phyloP scores from a whole-genome alignment of 2,113 vertebrate species.

The Microtus ochrogaster region DNA sequence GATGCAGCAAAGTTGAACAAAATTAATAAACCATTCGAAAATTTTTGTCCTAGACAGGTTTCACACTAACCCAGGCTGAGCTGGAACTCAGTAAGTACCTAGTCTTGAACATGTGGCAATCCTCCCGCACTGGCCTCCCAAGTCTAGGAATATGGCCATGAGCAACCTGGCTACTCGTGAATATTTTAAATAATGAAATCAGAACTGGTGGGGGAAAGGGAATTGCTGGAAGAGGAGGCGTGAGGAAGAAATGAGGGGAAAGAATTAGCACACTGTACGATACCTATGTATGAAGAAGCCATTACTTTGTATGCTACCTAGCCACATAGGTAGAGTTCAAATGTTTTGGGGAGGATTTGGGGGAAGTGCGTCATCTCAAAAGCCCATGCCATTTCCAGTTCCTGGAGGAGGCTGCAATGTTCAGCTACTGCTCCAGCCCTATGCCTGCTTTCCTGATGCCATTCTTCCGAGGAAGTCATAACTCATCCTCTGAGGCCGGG shows the following conservation, averaged over 20 bases:
- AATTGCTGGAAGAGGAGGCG: neutral
- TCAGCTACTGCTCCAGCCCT: neutral
- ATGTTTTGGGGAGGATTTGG: neutral
- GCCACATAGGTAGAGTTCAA: neutral
- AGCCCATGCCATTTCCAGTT: neutral
- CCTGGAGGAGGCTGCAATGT: neutral
- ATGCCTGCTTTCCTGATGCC: neutral
- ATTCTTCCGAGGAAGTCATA: neutral
- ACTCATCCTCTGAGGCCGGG: neutral
- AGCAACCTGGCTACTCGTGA: neutral
- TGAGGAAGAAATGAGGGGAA: neutral
- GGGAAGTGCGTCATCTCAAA: neutral
- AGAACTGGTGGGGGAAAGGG: neutral
- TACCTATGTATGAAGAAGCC: neutral
- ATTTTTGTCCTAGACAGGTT: neutral
- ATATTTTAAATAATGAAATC: neutral
- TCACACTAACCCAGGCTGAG: neutral
- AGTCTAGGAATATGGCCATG: neutral
- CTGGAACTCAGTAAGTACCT: neutral
- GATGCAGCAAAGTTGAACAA: conserved; percentile 3
- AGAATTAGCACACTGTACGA: neutral
- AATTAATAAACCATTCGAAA: neutral
- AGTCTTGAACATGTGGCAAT: neutral
- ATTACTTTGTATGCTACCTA: neutral
- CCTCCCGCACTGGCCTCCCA: neutral